Percentiles rank a stretch among this genome's conserved stretches.
phyloP scores from a whole-genome alignment of 2,888 invertebrate genomes.

The Ormyrus labotus region DNA sequence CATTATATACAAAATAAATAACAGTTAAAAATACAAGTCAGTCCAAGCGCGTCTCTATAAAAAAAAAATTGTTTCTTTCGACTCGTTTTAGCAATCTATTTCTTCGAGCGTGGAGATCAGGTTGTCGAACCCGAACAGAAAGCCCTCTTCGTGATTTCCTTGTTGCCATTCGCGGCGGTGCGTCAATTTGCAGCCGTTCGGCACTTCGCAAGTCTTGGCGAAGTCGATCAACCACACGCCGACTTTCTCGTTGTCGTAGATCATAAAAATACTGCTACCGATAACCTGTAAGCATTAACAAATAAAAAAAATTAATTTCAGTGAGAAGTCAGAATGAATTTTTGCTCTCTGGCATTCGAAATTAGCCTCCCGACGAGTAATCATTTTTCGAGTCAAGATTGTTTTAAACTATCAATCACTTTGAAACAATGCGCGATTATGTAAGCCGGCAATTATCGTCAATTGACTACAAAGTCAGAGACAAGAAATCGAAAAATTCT shows the following conservation, averaged over 20 bases:
- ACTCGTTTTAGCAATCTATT: conserved; percentile 54
- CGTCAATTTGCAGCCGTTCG: conserved; percentile 82
- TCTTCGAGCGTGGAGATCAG: conserved; percentile 85
- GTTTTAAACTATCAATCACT: conserved; percentile 2
- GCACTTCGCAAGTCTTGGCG: conserved; percentile 90
- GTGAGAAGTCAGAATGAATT: too few species aligned
- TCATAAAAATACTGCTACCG: conserved; percentile 94
- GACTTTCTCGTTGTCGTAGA: conserved; percentile 91
- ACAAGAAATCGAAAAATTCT: neutral
- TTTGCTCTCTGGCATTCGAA: neutral
- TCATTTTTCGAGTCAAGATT: neutral
- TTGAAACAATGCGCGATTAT: conserved; percentile 5
- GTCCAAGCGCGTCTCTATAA: conserved; percentile 28
- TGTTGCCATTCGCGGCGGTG: conserved; percentile 91
- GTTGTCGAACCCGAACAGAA: conserved; percentile 93
- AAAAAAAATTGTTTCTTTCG: neutral
- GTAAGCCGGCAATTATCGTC: neutral
- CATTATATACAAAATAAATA: conserved; percentile 51
- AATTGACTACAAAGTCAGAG: neutral
- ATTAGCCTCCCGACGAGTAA: neutral
- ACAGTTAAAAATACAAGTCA: conserved; percentile 46
- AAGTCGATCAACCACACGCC: conserved; percentile 99
- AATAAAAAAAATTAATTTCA: conserved; percentile 36
- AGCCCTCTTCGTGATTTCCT: conserved; percentile 98
- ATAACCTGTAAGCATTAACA: conserved; percentile 79